Percentiles rank a stretch among this genome's conserved stretches.
Evolutionary conservation across 2,113 vertebrate genomes (phyloP).

Genomic region (Chaetops frenatus): DNA sequence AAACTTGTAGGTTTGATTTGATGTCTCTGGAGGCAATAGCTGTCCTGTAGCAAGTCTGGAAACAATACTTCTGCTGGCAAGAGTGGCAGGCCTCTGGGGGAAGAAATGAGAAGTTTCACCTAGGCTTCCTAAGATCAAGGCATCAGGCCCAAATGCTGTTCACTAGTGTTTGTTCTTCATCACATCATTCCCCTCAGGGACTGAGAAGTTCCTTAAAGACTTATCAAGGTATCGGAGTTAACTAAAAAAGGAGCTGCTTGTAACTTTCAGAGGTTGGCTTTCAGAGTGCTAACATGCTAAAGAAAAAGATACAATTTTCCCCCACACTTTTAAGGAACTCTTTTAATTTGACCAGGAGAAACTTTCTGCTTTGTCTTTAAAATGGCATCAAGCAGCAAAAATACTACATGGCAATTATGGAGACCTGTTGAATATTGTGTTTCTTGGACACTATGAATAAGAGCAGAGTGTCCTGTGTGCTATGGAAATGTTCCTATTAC

Average conservation of each 20-base stretch:
- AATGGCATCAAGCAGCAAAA: neutral
- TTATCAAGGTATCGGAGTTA: neutral
- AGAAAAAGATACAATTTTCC: neutral
- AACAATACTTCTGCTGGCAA: neutral
- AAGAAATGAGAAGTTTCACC: neutral
- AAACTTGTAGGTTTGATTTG: neutral
- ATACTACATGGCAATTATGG: neutral
- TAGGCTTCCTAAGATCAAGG: neutral
- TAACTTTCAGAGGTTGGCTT: neutral
- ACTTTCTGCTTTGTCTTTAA: neutral
- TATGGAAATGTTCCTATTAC: constrained; percentile 28
- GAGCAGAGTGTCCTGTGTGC: neutral
- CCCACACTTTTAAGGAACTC: neutral
- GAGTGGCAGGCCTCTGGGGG: neutral
- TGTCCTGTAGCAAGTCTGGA: neutral
- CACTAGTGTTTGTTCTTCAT: neutral
- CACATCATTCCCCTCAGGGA: neutral
- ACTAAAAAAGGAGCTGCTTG: neutral
- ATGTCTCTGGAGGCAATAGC: neutral
- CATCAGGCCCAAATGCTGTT: neutral
- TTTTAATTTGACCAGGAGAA: neutral
- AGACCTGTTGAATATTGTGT: neutral
- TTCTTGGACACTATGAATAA: neutral
- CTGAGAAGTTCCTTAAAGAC: neutral
- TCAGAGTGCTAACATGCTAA: neutral